Evolutionary conservation across 1,140 invertebrate species (phyloP).

Genomic region (Aphelinus atriplicis): DNA sequence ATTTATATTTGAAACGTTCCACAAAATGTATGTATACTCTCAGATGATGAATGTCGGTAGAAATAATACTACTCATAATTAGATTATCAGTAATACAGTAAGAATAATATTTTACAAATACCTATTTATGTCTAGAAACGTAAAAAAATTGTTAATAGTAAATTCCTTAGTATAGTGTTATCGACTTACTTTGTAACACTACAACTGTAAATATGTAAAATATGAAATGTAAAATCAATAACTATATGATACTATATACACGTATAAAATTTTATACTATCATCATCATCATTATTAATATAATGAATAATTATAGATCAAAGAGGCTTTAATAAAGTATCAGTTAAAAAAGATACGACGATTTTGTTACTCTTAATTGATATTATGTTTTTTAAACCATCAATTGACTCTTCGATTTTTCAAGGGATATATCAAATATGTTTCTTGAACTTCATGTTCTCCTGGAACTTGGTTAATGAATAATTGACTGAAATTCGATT

Average conservation of each 20-base stretch:
- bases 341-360: neutral
- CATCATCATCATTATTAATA: neutral
- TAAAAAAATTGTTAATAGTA: no score
- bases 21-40: slow-evolving; percentile 13
- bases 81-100: neutral
- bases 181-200: no score
- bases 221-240: neutral
- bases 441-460: neutral
- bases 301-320: slow-evolving; percentile 1
- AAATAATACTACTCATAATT: neutral
- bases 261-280: slow-evolving; percentile 8
- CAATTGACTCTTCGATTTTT: neutral
- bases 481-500: no score
- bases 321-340: slow-evolving; percentile 16
- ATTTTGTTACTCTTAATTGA: neutral
- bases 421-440: neutral
- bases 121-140: no score
- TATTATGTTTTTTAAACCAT: neutral
- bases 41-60: neutral
- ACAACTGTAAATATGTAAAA: slow-evolving; percentile 32
- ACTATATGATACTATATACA: neutral
- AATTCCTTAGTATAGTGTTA: no score
- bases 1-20: neutral
- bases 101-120: neutral
- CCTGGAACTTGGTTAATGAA: no score